Conservation (phyloP, 2,113 vertebrate genomes). For the Hipposideros armiger region DNA sequence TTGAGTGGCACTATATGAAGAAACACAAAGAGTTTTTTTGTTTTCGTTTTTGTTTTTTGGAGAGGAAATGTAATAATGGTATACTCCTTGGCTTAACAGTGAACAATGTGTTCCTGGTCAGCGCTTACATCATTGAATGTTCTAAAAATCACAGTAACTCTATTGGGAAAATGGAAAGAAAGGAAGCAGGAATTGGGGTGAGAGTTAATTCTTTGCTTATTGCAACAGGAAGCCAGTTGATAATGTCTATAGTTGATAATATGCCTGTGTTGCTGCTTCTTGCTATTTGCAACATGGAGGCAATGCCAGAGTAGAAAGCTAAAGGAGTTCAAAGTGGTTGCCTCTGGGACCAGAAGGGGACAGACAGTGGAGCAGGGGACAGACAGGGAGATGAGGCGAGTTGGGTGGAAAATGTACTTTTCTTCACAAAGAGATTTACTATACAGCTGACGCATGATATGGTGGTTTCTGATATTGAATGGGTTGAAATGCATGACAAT, state of each 20-base stretch:
- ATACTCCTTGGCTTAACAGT: neutral
- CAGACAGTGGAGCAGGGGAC: neutral
- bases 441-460: neutral
- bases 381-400: neutral
- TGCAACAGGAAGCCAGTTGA: neutral
- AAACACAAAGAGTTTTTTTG: neutral
- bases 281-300: neutral
- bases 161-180: neutral
- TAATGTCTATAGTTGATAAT: neutral
- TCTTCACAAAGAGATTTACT: neutral
- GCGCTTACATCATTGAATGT: neutral
- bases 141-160: neutral
- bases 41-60: neutral
- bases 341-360: neutral
- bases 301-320: neutral
- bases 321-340: neutral
- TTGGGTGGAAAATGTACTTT: neutral
- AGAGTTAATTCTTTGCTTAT: neutral
- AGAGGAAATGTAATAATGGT: neutral
- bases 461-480: neutral
- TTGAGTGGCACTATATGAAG: neutral
- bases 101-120: neutral
- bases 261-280: neutral
- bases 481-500: neutral
- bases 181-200: neutral